These are phyloP conservation scores for Conus canariensis DNA, from an alignment of 2,888 invertebrate genomes.

Conservation along the genomic window DNA sequence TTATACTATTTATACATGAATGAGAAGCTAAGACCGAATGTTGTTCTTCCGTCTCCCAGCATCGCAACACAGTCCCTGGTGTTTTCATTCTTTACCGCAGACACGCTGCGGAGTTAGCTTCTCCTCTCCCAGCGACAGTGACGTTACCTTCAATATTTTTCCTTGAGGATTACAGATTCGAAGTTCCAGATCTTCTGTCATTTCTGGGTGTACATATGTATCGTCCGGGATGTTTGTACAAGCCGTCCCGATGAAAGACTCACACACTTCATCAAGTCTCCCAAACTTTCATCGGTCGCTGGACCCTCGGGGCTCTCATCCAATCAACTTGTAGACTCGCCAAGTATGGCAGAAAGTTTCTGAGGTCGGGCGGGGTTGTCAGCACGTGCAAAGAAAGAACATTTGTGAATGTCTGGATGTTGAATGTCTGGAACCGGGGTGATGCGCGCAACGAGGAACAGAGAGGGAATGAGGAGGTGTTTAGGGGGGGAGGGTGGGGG, in stretches of 20 bases:
- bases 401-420: constrained; percentile 14
- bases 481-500: not conserved
- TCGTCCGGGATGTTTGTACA: not conserved
- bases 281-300: not conserved
- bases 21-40: no score
- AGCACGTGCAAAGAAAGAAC: constrained; percentile 14
- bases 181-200: not conserved
- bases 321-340: not conserved
- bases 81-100: no score
- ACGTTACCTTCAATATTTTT: not conserved
- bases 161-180: not conserved
- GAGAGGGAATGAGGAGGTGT: not conserved
- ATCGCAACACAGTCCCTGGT: no score
- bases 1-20: no score
- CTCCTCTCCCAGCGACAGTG: no score
- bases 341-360: not conserved
- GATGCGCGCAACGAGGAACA: not conserved
- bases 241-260: not conserved
- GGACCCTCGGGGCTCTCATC: not conserved
- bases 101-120: no score
- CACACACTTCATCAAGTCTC: constrained; percentile 8
- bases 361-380: constrained; percentile 3
- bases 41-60: no score
- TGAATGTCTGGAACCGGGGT: not conserved
- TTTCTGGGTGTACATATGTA: not conserved